phyloP scores from a whole-genome alignment of 2,113 vertebrate species.

The Rousettus leschenaultii region DNA sequence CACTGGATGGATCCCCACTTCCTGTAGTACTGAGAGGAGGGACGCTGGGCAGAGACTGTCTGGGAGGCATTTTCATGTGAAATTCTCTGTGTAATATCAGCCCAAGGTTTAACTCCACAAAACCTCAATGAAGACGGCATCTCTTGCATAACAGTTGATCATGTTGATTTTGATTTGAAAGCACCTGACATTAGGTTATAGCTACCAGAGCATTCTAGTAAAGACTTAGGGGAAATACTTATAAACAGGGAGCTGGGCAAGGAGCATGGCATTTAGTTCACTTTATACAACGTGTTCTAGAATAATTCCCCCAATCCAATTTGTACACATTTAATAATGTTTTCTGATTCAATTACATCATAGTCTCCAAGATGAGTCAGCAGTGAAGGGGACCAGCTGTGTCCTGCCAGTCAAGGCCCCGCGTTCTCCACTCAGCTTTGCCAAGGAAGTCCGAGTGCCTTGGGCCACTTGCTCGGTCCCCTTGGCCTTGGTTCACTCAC shows the following conservation, averaged over 20 bases:
- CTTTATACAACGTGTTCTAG: neutral
- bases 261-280: neutral
- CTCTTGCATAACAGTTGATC: neutral
- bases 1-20: rapidly evolving
- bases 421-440: rapidly evolving
- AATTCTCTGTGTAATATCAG: neutral
- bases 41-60: rapidly evolving
- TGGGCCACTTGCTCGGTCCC: neutral
- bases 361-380: neutral
- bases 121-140: neutral
- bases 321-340: neutral
- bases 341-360: neutral
- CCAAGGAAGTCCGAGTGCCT: neutral
- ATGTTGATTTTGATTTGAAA: neutral
- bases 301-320: neutral
- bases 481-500: neutral
- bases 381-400: neutral
- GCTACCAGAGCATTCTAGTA: neutral
- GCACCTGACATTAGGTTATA: neutral
- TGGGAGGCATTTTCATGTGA: neutral
- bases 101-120: neutral
- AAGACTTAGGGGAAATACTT: neutral
- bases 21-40: neutral
- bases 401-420: neutral
- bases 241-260: neutral